Percentiles rank a stretch among this genome's conserved stretches.
These are phyloP conservation scores for Acinonyx jubatus DNA, from an alignment of 2,113 vertebrate species.

Conservation along the genomic window DNA sequence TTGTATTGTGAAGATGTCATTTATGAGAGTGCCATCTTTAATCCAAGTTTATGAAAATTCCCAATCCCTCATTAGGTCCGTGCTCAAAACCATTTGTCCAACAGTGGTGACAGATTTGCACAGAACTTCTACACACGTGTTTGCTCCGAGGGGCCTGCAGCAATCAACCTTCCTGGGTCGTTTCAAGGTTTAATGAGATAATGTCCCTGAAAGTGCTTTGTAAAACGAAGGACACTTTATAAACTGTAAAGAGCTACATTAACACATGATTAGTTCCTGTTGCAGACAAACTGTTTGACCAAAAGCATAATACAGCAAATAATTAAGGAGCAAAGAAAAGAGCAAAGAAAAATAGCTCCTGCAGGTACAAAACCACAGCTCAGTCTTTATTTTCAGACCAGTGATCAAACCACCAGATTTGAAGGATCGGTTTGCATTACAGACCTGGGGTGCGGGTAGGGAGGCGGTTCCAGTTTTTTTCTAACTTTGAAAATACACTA, in stretches of 20 bases:
- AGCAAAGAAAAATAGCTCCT: background rate
- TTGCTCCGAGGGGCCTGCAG: background rate
- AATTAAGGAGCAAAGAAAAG: background rate
- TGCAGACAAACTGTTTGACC: background rate
- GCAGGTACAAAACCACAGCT: background rate
- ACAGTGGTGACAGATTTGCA: background rate
- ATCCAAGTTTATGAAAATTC: background rate
- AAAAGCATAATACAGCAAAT: background rate
- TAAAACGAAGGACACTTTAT: background rate
- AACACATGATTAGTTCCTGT: background rate
- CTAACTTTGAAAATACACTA: background rate
- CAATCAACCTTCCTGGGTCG: background rate
- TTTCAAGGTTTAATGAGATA: slow-evolving; percentile 7
- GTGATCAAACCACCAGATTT: background rate
- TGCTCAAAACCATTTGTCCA: background rate
- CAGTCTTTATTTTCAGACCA: background rate
- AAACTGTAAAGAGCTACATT: background rate
- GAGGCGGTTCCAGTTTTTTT: background rate
- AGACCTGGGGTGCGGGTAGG: background rate
- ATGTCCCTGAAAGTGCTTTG: background rate
- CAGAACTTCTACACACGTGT: background rate
- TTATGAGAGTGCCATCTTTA: background rate
- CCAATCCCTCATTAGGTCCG: background rate
- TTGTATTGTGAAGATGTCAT: background rate
- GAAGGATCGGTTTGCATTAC: background rate